Conservation (phyloP, 2,113 vertebrate genomes). For the Pongo abelii region DNA sequence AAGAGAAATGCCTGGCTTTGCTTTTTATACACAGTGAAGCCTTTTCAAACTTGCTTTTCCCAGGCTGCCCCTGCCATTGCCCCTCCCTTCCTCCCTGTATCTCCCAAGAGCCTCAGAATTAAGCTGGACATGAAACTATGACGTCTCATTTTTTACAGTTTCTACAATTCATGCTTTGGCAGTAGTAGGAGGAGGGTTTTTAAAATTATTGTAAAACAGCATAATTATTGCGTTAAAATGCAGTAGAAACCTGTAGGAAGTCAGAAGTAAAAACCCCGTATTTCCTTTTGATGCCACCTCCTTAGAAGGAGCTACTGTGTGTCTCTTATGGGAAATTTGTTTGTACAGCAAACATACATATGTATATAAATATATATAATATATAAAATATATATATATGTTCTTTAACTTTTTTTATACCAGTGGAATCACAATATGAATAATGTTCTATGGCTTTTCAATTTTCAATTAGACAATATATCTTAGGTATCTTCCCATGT, state of each 20-base stretch:
- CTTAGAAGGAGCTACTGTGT: background rate
- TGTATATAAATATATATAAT: too few relatives aligned
- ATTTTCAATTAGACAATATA: background rate
- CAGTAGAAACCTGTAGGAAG: background rate
- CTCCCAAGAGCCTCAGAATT: background rate
- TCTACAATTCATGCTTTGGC: background rate
- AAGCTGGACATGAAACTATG: background rate
- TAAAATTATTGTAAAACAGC: background rate
- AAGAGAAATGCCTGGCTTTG: background rate
- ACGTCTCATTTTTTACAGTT: background rate
- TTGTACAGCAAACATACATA: background rate
- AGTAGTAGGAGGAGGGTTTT: background rate
- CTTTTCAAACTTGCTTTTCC: background rate
- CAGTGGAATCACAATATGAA: background rate
- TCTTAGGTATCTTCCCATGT: background rate
- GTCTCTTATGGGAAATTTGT: background rate
- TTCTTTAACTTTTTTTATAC: background rate
- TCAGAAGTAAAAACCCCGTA: background rate
- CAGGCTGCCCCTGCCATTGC: fast-evolving
- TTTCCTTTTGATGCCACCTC: background rate
- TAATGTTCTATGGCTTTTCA: background rate
- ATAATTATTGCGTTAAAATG: background rate
- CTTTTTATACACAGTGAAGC: background rate
- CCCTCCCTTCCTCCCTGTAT: too few relatives aligned
- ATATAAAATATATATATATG: background rate